Base-by-base conservation (phyloP, 2,797 vertebrate genomes). In the Astyanax mexicanus region DNA sequence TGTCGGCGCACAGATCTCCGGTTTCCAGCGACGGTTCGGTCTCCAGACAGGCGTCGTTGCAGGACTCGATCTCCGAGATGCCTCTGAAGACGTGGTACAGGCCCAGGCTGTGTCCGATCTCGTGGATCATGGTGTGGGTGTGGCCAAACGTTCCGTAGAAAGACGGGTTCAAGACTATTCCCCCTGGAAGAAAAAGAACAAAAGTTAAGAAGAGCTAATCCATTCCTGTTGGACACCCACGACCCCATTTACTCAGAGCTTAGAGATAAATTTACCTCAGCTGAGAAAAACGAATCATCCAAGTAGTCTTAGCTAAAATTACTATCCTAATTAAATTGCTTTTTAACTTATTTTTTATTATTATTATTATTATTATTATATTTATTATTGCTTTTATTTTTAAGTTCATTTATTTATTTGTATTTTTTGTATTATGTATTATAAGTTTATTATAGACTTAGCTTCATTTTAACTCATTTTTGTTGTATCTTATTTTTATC, bases 41-140 rank as follows among this genome's bases (percentile, higher is more conserved):
- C 88, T 99, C 98, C 93, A 99, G 91, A 87, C 98, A 99, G 0
- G 95, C 96, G 15, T 99, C 98, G 0, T 96, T 99, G 84, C 98
- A 99, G 11, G 97, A 98, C 72, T 98, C 96, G 27, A 98, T 96
- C 90, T 99, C 98, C 0, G 98, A 99, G 87, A 99, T 96, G 5
- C 98, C 98, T 21, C 97, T 94, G 86, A 99, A 99, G 85, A 99
- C 96, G 0, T 99, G 98, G 78, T 99, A 99, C 77, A 99, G 94
- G 17, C 98, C 98, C 15, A 99, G 91, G 85, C 96, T 99, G 84
- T 99, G 98, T 25, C 98, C 98, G 0, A 99, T 96, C 81, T 99
- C 98, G 1, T 99, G 98, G 87, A 99, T 96, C 98, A 99, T 98
- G 1, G 98, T 99, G 89, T 99, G 96, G 0, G 97, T 98, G 87